Base-by-base conservation (phyloP, 2,888 invertebrate genomes). In the Microctonus hyperodae region DNA sequence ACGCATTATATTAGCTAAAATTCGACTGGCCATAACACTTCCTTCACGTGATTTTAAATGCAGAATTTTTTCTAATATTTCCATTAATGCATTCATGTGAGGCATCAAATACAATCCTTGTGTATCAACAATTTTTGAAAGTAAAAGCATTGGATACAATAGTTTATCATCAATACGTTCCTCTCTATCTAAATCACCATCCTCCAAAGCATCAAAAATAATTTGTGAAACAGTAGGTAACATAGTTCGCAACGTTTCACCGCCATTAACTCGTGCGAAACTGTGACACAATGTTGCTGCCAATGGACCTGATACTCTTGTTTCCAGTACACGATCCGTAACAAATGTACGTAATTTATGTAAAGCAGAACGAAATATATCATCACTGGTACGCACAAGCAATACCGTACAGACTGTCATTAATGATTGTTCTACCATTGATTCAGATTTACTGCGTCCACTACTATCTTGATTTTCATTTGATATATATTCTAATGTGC, bases 291-390 rank as follows among this genome's bases (percentile, higher is more conserved):
- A 84, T 10, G 90, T 88, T 0, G 92, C 93, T 0, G 93, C 89
- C 80, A 94, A 88, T 79, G 90, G 90, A 0, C 95, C 96, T 0
- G 95, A 92, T 0, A 96, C 92, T 75, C 91, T 91, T 0, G 92
- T 91, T 81, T 96, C 96, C 73, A 94, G 89, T n/a, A 94, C 90
- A 31, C 90, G 89, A 62, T 89, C 89, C 0, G 89, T 90, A 0
- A 90, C 89, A 81, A 94, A 96, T 10, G 88, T 85, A 71, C 90
- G 90, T 35, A 96, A 87, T 81, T 94, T 94, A 72, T 90, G 88
- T 56, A 96, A 81, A 0, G 94, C 94, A 70, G 90, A 86, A 13
- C 84, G 81, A 69, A 88, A 88, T 74, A 89, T 88, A 64, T 86
- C 84, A 68, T 86, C 76, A 65, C 84, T 94, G 66, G 90, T 89